These are phyloP conservation scores for Aspidoscelis tigris DNA, from an alignment of 2,113 vertebrate species.

Conservation along the genomic window DNA sequence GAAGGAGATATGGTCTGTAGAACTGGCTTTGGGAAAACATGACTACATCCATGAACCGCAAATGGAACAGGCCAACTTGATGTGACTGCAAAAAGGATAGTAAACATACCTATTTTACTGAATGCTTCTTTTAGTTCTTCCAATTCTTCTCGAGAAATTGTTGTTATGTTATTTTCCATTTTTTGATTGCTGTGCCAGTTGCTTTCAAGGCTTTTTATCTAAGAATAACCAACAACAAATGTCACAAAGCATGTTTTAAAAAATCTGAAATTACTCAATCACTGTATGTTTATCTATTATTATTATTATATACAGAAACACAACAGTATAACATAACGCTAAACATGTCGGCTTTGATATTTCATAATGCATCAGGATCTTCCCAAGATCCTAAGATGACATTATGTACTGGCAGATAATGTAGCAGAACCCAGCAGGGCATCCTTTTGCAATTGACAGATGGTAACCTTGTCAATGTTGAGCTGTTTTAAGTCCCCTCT, in stretches of 20 bases:
- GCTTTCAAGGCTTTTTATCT: slow-evolving; percentile 53
- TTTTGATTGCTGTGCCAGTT: slow-evolving; percentile 17
- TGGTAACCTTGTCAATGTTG: no score
- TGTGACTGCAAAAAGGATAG: not conserved
- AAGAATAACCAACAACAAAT: slow-evolving; percentile 48
- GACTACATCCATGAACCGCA: not conserved
- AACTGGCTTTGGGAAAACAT: not conserved
- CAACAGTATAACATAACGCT: no score
- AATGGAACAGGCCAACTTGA: not conserved
- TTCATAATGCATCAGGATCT: no score
- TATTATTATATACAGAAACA: no score
- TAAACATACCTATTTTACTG: slow-evolving; percentile 87
- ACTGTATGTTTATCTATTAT: not conserved
- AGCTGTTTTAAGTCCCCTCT: no score
- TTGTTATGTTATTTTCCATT: slow-evolving; percentile 89
- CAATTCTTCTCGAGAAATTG: slow-evolving; percentile 91
- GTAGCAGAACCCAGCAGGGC: no score
- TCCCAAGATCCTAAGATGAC: no score
- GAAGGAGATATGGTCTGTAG: not conserved
- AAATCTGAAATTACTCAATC: not conserved
- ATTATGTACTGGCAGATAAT: no score
- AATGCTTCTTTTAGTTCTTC: slow-evolving; percentile 94
- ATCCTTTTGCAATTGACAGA: no score
- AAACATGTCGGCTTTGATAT: no score
- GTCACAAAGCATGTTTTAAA: slow-evolving; percentile 34